Percentiles rank a stretch among this genome's conserved stretches.
Evolutionary conservation across 2,113 vertebrate species (phyloP).

Genomic region (Scartelaos histophorus): DNA sequence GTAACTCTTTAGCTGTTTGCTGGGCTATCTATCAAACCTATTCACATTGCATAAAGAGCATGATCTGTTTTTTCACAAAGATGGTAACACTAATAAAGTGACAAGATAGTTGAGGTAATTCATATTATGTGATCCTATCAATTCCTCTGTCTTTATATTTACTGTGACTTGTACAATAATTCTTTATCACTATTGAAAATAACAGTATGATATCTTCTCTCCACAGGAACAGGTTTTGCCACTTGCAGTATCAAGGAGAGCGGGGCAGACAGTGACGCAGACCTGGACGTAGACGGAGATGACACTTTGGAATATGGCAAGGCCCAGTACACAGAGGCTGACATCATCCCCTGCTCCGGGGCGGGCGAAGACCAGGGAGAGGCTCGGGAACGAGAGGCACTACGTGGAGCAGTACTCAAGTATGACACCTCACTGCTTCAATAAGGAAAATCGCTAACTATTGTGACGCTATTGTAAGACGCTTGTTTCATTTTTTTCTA

Average conservation of each 20-base stretch:
- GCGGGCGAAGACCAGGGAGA: slow-evolving; percentile 97
- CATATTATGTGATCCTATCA: not conserved
- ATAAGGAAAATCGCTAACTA: not conserved
- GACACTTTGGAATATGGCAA: slow-evolving; percentile 99
- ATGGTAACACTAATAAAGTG: not conserved
- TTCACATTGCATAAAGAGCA: not conserved
- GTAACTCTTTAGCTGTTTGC: not conserved
- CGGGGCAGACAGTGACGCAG: slow-evolving; percentile 93
- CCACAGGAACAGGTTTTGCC: slow-evolving; percentile 92
- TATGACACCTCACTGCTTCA: slow-evolving; percentile 62
- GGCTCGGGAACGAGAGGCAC: slow-evolving; percentile 95
- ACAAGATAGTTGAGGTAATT: not conserved
- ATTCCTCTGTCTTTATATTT: not conserved
- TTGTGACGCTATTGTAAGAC: too few species aligned
- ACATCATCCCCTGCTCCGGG: slow-evolving; percentile 96
- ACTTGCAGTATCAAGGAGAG: slow-evolving; percentile 97
- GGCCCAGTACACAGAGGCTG: slow-evolving; percentile 97
- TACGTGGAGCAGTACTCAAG: slow-evolving; percentile 97
- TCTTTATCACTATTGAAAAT: not conserved
- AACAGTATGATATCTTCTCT: not conserved
- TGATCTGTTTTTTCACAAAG: not conserved
- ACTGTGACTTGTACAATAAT: not conserved
- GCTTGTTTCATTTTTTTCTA: slow-evolving; percentile 54
- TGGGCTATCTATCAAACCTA: not conserved
- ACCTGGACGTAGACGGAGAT: slow-evolving; percentile 97